phyloP scores from a whole-genome alignment of 2,888 invertebrate genomes.

The Agrochola litura region DNA sequence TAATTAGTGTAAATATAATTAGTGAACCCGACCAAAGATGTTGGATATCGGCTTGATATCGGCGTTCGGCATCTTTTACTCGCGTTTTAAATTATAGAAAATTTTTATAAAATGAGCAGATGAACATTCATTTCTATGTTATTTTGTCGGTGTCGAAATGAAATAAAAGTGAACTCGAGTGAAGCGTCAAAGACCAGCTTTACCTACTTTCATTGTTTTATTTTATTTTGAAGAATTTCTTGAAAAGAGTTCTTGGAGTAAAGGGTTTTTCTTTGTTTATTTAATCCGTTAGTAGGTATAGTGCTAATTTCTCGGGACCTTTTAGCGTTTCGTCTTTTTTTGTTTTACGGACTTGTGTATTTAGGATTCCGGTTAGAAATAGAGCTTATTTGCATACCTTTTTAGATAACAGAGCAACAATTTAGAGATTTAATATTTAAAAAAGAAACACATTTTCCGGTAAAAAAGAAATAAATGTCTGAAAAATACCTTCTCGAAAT shows the following conservation, averaged over 20 bases:
- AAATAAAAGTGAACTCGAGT: neutral
- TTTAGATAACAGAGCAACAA: neutral
- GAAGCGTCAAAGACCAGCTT: neutral
- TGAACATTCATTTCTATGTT: neutral
- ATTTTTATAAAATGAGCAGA: neutral
- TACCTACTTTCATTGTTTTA: neutral
- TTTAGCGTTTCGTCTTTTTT: slow-evolving; percentile 15
- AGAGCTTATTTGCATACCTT: slow-evolving; percentile 12
- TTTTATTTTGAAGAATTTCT: slow-evolving; percentile 16
- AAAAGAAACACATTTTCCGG: neutral
- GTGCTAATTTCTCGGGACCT: slow-evolving; percentile 12
- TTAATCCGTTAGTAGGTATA: neutral
- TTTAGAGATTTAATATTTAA: neutral
- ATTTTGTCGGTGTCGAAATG: neutral
- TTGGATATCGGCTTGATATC: neutral
- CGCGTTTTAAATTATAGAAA: neutral
- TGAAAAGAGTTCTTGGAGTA: slow-evolving; percentile 10
- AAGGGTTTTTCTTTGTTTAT: slow-evolving; percentile 18
- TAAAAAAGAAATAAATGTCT: neutral
- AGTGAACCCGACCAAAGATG: neutral
- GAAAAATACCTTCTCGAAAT: neutral
- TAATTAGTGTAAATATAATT: too few species aligned
- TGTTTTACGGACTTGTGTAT: neutral
- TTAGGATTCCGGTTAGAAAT: slow-evolving; percentile 5
- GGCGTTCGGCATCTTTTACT: neutral